Conservation (phyloP, 2,113 vertebrate species). For the Misgurnus mizolepis region DNA sequence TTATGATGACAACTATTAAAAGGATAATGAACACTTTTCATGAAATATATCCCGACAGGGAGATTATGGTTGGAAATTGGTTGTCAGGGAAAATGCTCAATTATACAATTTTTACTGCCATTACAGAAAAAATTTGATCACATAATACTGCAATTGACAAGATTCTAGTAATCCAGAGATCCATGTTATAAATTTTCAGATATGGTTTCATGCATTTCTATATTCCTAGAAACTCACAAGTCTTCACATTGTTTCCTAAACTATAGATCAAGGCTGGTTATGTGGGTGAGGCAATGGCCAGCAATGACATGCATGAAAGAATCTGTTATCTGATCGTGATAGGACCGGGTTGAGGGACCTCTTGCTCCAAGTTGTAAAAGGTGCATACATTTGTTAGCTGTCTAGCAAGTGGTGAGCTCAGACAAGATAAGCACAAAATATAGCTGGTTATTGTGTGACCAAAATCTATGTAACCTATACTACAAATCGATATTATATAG, state of each 20-base stretch:
- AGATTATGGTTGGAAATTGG: background rate
- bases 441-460: background rate
- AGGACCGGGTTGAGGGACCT: background rate
- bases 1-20: background rate
- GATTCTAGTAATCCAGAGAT: background rate
- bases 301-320: slow-evolving; percentile 25
- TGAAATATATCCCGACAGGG: background rate
- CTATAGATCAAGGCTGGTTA: background rate
- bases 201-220: too few relatives aligned
- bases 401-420: slow-evolving; percentile 10
- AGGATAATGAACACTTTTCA: background rate
- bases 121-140: background rate
- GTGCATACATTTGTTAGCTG: slow-evolving; percentile 18
- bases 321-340: slow-evolving; percentile 23
- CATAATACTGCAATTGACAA: background rate
- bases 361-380: background rate
- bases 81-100: background rate
- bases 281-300: slow-evolving; percentile 1
- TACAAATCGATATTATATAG: too few relatives aligned
- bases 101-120: background rate
- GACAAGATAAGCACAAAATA: background rate
- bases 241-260: background rate
- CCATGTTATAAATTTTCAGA: background rate
- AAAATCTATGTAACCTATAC: background rate
- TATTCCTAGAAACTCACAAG: background rate